Conservation (phyloP, 2,888 invertebrate genomes). For the Apodemia zela region DNA sequence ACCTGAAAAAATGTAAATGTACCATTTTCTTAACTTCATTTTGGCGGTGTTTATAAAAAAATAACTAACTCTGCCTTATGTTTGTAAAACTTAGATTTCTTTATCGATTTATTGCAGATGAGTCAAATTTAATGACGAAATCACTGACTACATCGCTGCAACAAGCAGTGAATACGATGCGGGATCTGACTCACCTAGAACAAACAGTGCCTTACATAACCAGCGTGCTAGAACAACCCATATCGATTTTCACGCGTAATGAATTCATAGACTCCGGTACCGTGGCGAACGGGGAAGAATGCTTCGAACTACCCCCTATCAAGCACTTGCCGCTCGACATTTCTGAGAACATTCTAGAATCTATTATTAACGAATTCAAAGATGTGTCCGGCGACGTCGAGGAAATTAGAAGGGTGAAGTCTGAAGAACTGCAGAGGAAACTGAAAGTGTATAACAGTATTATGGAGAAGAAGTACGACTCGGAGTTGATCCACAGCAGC, state of each 20-base stretch:
- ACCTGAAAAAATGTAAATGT: too few species aligned
- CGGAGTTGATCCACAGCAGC: conserved; percentile 83
- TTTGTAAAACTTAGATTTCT: too few species aligned
- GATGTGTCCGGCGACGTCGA: conserved; percentile 58
- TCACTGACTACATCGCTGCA: conserved; percentile 67
- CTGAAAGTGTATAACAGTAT: conserved; percentile 85
- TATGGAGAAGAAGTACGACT: conserved; percentile 86
- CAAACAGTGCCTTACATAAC: conserved; percentile 64
- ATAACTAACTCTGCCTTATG: too few species aligned
- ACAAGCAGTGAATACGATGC: conserved; percentile 66
- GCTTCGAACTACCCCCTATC: conserved; percentile 85
- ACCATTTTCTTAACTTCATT: too few species aligned
- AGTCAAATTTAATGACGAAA: conserved; percentile 64
- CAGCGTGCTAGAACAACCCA: conserved; percentile 64
- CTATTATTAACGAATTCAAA: conserved; percentile 65
- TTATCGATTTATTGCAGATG: too few species aligned
- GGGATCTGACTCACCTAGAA: conserved; percentile 60
- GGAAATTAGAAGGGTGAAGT: conserved; percentile 50
- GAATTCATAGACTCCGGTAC: conserved; percentile 56
- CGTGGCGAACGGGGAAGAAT: conserved; percentile 84
- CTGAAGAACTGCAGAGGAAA: conserved; percentile 67
- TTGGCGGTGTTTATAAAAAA: too few species aligned
- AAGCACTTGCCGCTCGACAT: conserved; percentile 71
- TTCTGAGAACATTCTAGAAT: conserved; percentile 61
- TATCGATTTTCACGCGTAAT: conserved; percentile 56